phyloP scores from a whole-genome alignment of 2,113 vertebrate species.

The Lasiurus cinereus region DNA sequence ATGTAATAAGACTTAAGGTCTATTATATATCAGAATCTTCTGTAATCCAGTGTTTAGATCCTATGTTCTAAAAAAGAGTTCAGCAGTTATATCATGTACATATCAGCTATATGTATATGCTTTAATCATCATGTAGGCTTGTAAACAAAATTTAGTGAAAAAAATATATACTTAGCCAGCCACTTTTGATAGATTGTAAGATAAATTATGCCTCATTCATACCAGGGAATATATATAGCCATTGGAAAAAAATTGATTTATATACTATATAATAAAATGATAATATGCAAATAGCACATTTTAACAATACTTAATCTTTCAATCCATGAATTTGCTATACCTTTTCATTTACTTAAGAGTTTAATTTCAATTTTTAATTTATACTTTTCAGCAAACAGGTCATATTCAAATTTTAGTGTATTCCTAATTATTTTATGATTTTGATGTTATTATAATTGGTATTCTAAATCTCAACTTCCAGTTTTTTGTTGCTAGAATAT shows the following conservation, averaged over 20 bases:
- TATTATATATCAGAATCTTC: slow-evolving; percentile 37
- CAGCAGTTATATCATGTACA: background rate
- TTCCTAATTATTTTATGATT: slow-evolving; percentile 28
- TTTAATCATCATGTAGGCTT: slow-evolving; percentile 4
- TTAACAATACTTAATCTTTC: background rate
- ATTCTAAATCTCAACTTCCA: slow-evolving; percentile 39
- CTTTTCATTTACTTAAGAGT: slow-evolving; percentile 52
- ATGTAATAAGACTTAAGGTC: background rate
- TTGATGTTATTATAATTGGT: slow-evolving; percentile 33
- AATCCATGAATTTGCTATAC: slow-evolving; percentile 34
- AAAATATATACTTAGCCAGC: slow-evolving; percentile 52
- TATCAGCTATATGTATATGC: background rate
- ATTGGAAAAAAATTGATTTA: slow-evolving; percentile 60
- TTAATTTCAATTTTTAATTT: slow-evolving; percentile 61
- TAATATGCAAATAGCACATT: too few relatives aligned
- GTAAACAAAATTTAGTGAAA: slow-evolving; percentile 42
- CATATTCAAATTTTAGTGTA: slow-evolving; percentile 47
- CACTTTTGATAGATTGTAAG: slow-evolving; percentile 14
- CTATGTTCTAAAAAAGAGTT: slow-evolving; percentile 4
- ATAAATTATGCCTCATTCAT: slow-evolving; percentile 38
- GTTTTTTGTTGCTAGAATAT: slow-evolving; percentile 38
- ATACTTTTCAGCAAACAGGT: slow-evolving; percentile 28
- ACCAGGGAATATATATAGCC: slow-evolving; percentile 34
- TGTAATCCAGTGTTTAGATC: background rate
- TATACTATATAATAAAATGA: too few relatives aligned